Evolutionary conservation across 2,888 invertebrate species (phyloP).

Genomic region (Sphaerophoria taeniata): DNA sequence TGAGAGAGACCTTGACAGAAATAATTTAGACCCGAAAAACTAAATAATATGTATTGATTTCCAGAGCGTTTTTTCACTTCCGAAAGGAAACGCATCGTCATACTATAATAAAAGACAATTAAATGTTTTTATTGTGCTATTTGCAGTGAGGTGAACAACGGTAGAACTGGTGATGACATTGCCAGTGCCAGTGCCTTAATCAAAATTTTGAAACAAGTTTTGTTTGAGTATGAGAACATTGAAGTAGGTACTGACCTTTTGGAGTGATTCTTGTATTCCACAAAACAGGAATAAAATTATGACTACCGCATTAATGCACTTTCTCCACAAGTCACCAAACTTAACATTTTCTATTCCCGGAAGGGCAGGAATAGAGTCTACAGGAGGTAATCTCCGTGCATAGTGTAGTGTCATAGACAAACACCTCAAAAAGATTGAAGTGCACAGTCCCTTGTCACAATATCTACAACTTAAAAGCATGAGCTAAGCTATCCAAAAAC

Average conservation of each 20-base stretch:
- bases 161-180: conserved; percentile 7
- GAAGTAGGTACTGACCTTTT: no score
- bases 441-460: not conserved
- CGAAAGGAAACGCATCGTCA: conserved; percentile 36
- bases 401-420: conserved; percentile 8
- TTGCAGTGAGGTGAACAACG: conserved; percentile 8
- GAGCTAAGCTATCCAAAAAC: not conserved
- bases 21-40: not conserved
- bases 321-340: not conserved
- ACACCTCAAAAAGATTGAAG: conserved; percentile 16
- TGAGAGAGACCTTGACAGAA: not conserved
- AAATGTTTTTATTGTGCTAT: conserved; percentile 16
- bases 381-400: no score
- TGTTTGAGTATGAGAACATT: not conserved
- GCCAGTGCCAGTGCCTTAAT: conserved; percentile 3
- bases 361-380: no score
- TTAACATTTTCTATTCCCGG: not conserved
- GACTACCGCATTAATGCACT: conserved; percentile 1
- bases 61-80: conserved; percentile 26
- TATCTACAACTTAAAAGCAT: not conserved
- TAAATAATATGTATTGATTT: not conserved
- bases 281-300: conserved; percentile 37
- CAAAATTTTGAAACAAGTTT: conserved; percentile 5
- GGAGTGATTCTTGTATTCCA: conserved; percentile 30
- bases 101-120: conserved; percentile 30